Evolutionary conservation across 2,113 vertebrate species (phyloP).

Genomic region (Anas platyrhynchos): DNA sequence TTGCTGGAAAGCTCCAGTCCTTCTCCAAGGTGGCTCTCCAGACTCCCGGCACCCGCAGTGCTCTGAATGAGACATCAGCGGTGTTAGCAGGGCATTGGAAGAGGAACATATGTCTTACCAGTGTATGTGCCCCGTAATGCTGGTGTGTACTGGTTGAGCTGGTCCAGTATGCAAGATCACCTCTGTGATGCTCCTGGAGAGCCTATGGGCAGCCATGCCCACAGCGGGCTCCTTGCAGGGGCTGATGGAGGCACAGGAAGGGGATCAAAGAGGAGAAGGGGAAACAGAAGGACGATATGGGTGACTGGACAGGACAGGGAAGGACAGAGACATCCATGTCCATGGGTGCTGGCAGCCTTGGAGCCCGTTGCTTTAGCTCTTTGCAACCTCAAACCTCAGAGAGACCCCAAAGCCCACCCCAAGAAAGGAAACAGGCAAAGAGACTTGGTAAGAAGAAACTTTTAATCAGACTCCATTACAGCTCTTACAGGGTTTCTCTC

Average conservation of each 20-base stretch:
- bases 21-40: not conserved
- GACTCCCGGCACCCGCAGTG: not conserved
- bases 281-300: rapidly evolving
- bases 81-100: rapidly evolving
- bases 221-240: rapidly evolving
- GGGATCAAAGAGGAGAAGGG: not conserved
- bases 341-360: rapidly evolving
- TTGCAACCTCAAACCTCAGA: not conserved
- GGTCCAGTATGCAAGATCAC: not conserved
- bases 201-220: rapidly evolving
- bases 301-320: not conserved
- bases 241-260: not conserved
- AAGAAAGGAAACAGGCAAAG: conserved; percentile 9
- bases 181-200: rapidly evolving
- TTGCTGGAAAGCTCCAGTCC: not conserved
- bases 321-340: rapidly evolving
- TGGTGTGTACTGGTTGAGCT: not conserved
- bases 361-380: not conserved
- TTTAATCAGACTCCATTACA: conserved; percentile 75
- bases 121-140: rapidly evolving
- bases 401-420: not conserved
- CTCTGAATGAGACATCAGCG: not conserved
- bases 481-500: conserved; percentile 37
- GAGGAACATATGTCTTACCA: rapidly evolving
- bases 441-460: conserved; percentile 73